Evolutionary conservation across 1,140 invertebrate species (phyloP).

Genomic region (Araneus ventricosus): DNA sequence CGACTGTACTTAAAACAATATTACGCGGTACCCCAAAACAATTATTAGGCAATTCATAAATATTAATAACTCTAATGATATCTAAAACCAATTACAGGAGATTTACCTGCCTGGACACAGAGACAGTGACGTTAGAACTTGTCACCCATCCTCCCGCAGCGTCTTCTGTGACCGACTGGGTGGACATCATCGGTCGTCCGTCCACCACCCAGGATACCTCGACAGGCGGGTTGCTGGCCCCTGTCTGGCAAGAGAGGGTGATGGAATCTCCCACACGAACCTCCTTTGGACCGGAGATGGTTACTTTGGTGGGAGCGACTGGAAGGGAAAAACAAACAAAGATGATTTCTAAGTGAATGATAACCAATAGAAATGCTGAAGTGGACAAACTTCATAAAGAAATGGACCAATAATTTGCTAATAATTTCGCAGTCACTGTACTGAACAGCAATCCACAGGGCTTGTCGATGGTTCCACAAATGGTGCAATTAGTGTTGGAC

Average conservation of each 20-base stretch:
- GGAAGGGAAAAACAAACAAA: conserved; percentile 77
- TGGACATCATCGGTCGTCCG: conserved; percentile 81
- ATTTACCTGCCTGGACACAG: conserved; percentile 82
- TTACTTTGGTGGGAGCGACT: conserved; percentile 93
- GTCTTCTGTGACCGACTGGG: conserved; percentile 79
- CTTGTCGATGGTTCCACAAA: no score
- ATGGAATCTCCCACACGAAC: conserved; percentile 91
- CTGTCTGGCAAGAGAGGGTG: conserved; percentile 90
- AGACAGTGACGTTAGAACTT: conserved; percentile 90
- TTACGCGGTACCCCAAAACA: no score
- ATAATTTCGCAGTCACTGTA: no score
- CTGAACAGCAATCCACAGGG: no score
- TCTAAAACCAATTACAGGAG: conserved; percentile 53
- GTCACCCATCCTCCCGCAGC: conserved; percentile 91
- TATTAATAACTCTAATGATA: not conserved
- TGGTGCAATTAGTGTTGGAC: no score
- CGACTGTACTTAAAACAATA: no score
- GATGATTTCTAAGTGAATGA: not conserved
- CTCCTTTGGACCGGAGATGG: conserved; percentile 90
- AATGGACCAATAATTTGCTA: no score
- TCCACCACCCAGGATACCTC: conserved; percentile 89
- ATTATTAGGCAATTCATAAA: no score
- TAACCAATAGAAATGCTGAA: not conserved
- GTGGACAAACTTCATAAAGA: no score
- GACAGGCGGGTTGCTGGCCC: conserved; percentile 93